phyloP scores from a whole-genome alignment of 2,888 invertebrate species.

The Plebejus melissa region DNA sequence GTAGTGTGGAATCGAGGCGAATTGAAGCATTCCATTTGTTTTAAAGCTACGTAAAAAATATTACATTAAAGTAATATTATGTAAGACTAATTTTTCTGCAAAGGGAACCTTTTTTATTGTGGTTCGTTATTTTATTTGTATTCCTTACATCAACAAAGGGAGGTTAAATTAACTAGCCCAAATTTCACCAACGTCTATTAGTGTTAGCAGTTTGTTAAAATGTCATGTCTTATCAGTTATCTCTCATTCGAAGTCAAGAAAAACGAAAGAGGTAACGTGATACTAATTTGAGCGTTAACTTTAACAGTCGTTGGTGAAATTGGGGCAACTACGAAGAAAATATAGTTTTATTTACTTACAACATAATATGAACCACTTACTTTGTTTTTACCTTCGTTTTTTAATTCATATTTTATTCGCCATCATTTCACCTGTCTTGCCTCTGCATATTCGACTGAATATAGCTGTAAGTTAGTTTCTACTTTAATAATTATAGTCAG shows the following conservation, averaged over 20 bases:
- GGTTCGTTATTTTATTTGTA: background rate
- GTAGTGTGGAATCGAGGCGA: background rate
- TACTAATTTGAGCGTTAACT: too few species aligned
- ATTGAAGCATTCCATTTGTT: background rate
- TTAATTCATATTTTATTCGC: conserved; percentile 1
- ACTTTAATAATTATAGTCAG: background rate
- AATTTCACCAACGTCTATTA: too few species aligned
- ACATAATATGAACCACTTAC: background rate
- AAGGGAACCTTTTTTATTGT: background rate
- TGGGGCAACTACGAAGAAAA: background rate
- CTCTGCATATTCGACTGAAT: conserved; percentile 1
- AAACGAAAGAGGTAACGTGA: too few species aligned
- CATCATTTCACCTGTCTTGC: background rate
- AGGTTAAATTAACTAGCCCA: background rate
- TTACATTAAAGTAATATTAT: background rate
- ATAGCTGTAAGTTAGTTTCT: background rate
- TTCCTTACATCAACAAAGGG: background rate
- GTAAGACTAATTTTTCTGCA: background rate
- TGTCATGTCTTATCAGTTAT: too few species aligned
- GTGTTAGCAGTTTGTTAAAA: too few species aligned
- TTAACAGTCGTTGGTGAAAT: too few species aligned
- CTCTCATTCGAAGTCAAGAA: too few species aligned
- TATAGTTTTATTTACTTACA: background rate
- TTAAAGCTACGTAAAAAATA: background rate
- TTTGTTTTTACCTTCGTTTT: background rate